A percentile compares a stretch with the other conserved stretches of the same genome.
phyloP scores from a whole-genome alignment of 53 echinoderm and acorn worm genomes.

The Pentamera pediparva region DNA sequence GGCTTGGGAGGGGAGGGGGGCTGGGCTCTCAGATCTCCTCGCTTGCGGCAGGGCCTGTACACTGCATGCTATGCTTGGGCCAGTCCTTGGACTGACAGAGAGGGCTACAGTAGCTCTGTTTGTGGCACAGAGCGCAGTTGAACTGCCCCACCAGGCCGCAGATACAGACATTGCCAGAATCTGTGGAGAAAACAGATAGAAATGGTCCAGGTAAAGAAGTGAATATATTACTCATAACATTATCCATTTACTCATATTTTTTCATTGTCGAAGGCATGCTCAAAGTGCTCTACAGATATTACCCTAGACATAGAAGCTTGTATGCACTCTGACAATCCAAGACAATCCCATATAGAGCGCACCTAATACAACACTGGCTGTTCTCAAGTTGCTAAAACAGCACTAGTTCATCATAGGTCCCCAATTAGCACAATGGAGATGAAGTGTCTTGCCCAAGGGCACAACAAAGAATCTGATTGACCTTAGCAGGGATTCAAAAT shows the following conservation, averaged over 20 bases:
- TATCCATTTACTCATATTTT: not conserved
- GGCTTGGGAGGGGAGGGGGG: no score
- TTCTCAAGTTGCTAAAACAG: no score
- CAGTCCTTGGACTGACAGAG: slow-evolving; percentile 94
- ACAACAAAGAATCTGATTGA: no score
- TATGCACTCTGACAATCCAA: not conserved
- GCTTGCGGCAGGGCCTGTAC: no score
- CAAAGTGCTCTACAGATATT: not conserved
- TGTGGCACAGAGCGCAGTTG: slow-evolving; percentile 73
- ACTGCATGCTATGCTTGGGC: slow-evolving; percentile 71
- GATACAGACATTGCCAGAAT: slow-evolving; percentile 64
- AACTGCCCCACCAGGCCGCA: slow-evolving; percentile 96
- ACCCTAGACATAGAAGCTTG: not conserved
- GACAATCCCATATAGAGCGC: no score
- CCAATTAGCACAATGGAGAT: no score
- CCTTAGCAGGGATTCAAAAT: no score
- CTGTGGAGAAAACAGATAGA: slow-evolving; percentile 38
- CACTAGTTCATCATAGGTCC: no score
- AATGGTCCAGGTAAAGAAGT: not conserved
- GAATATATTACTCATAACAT: not conserved
- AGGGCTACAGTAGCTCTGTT: slow-evolving; percentile 91
- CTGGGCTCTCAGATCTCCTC: no score
- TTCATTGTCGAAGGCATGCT: not conserved
- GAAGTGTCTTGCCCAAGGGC: no score
- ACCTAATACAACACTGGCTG: no score